Conservation (phyloP, 2,888 invertebrate species). For the Nephrotoma appendiculata region DNA sequence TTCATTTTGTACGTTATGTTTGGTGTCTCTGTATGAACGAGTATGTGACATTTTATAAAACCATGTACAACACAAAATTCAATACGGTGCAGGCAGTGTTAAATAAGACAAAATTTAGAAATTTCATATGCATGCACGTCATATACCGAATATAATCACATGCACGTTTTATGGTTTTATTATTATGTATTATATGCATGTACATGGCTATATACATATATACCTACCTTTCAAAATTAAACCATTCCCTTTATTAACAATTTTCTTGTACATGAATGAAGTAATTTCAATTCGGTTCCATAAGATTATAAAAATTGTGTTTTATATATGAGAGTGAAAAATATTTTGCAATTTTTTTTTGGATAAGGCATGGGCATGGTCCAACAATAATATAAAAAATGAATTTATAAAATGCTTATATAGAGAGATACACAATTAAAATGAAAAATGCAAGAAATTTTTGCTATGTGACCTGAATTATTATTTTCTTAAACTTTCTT, state of each 20-base stretch:
- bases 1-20: not conserved
- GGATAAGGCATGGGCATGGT: not conserved
- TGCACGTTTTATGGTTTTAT: not conserved
- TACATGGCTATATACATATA: too few relatives aligned
- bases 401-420: not conserved
- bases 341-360: not conserved
- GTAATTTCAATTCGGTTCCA: not conserved
- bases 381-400: not conserved
- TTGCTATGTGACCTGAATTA: not conserved
- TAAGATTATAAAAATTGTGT: not conserved
- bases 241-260: not conserved
- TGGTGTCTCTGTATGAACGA: not conserved
- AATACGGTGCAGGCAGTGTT: not conserved
- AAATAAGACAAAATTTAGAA: not conserved
- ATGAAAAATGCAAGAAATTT: not conserved
- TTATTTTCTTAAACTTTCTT: not conserved
- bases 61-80: not conserved
- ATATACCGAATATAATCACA: not conserved
- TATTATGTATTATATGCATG: not conserved
- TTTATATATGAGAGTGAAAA: not conserved
- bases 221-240: not conserved
- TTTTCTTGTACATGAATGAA: not conserved
- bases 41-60: not conserved
- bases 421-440: not conserved
- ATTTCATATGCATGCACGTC: not conserved